phyloP scores from a whole-genome alignment of 2,888 invertebrate species.

The Ramazzottius varieornatus region DNA sequence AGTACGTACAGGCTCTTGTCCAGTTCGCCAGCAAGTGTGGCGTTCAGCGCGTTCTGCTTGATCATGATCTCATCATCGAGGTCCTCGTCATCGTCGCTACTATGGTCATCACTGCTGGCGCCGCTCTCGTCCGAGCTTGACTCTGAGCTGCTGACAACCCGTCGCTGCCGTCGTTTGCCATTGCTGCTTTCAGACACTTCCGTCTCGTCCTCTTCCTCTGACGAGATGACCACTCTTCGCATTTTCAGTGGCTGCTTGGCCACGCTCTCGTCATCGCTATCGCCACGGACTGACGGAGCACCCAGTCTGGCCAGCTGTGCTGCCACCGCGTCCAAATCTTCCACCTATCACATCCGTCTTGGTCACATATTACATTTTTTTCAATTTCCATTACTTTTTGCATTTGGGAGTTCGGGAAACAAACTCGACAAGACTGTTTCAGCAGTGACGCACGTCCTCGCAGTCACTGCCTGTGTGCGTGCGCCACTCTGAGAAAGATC shows the following conservation, averaged over 20 bases:
- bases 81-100: constrained; percentile 5
- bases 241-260: background rate
- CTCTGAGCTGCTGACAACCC: constrained; percentile 3
- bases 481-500: too few relatives aligned
- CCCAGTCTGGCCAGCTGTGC: constrained; percentile 83
- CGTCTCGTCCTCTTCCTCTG: constrained; percentile 8
- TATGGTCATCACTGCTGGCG: background rate
- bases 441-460: too few relatives aligned
- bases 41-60: background rate
- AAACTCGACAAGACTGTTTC: too few relatives aligned
- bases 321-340: constrained; percentile 88
- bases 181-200: constrained; percentile 6
- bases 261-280: background rate
- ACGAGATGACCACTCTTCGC: constrained; percentile 5
- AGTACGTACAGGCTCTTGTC: background rate
- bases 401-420: too few relatives aligned
- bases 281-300: constrained; percentile 22
- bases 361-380: too few relatives aligned
- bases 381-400: too few relatives aligned
- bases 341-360: background rate
- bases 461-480: too few relatives aligned
- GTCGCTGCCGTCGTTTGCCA: constrained; percentile 5
- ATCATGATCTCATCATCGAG: constrained; percentile 1
- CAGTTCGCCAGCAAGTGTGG: background rate
- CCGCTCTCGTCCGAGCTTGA: constrained; percentile 1